Evolutionary conservation across 2,888 invertebrate species (phyloP), one percentile per base, ranked within the genome.

Genomic region (Notodonta ziczac): DNA sequence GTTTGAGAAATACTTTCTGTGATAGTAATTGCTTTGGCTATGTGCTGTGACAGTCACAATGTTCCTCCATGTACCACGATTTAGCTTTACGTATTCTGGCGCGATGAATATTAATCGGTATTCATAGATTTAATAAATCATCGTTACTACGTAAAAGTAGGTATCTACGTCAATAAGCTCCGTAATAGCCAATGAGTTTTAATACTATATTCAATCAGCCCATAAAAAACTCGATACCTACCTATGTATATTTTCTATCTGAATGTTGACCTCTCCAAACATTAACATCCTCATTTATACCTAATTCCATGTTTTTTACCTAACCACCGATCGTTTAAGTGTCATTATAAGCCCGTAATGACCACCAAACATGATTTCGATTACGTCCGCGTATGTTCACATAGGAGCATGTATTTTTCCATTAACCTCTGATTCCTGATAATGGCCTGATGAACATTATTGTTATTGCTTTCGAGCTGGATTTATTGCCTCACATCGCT

Each of bases 391-490:
- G 39, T 16, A 54, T 24, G 16, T 53, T 35, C 56, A 52, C 46
- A 40, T 46, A 53, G 13, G 39, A 14, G 42, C 35, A 12, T 40
- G 50, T 61, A 14, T 58, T 46, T 60, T 73, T 71, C 59, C 62
- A 56, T 62, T 63, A 61, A 32, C 16, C 35, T 64, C 53, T 60
- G 56, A 46, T 56, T 51, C 53, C 40, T 63, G 58, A 62, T 78
- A 76, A 83, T 77, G 74, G 74, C 46, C 61, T 69, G 66, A 80
- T 77, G 70, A 71, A 74, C 67, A 70, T 76, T 72, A 78, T 74
- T 74, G 72, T 67, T 58, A 54, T 57, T 56, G 56, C 52, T 71
- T 62, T 67, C 59, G 35, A 59, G 63, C 60, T 52, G 51, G 58
- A 48, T 52, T 44, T 16, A 54, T 42, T n/a, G 40, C 35, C n/a